Percentiles rank a stretch among this genome's conserved stretches.
These are phyloP conservation scores for Tenthredo amoena DNA, from an alignment of 2,888 invertebrate species.

Conservation along the genomic window DNA sequence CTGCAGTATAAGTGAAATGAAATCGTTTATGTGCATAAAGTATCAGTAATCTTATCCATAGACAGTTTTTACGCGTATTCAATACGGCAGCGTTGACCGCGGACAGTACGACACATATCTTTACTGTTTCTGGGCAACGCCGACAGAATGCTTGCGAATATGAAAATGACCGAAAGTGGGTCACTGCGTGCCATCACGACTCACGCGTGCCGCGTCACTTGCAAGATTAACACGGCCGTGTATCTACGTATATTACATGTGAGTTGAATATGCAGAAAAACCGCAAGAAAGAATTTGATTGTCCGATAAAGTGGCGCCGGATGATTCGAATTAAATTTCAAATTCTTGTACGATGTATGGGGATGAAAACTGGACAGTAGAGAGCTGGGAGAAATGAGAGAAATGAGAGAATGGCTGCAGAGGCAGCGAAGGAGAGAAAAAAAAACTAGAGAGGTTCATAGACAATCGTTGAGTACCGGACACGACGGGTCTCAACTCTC, in stretches of 20 bases:
- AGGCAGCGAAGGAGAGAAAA: background rate
- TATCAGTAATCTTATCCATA: background rate
- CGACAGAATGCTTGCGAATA: slow-evolving; percentile 52
- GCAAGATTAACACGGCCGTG: slow-evolving; percentile 40
- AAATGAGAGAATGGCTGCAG: background rate
- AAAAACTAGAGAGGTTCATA: background rate
- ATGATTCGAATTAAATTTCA: background rate
- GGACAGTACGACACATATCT: slow-evolving; percentile 17
- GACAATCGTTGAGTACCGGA: slow-evolving; percentile 39
- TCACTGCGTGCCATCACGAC: slow-evolving; percentile 61
- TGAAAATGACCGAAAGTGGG: slow-evolving; percentile 59
- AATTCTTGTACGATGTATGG: background rate
- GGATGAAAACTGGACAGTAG: background rate
- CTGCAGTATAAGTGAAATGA: background rate
- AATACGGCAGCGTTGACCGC: background rate
- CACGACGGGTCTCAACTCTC: background rate
- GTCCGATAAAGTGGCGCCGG: background rate
- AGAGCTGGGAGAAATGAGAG: background rate
- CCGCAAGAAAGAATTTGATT: background rate
- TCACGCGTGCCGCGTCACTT: slow-evolving; percentile 50
- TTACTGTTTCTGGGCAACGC: slow-evolving; percentile 23
- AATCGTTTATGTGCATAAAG: background rate
- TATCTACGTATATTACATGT: background rate
- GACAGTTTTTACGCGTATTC: background rate
- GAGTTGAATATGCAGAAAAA: slow-evolving; percentile 2